A percentile compares a stretch with the other conserved stretches of the same genome.
Conservation (phyloP, 2,888 invertebrate species). For the Tortrix viridana region DNA sequence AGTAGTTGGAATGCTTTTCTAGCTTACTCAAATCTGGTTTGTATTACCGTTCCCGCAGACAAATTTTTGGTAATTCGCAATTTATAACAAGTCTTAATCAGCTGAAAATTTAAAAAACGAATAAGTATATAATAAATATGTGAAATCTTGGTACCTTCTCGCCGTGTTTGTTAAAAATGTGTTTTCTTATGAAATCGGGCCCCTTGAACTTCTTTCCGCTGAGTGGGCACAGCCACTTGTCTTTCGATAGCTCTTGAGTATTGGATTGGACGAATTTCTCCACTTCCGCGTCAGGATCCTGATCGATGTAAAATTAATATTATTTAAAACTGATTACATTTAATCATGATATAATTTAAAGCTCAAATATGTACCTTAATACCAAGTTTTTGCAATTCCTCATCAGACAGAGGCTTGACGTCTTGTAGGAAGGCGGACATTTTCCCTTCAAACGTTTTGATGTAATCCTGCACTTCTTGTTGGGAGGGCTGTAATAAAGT, state of each 20-base stretch:
- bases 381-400: slow-evolving; percentile 93
- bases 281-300: slow-evolving; percentile 88
- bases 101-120: no score
- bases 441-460: slow-evolving; percentile 94
- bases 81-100: no score
- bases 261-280: slow-evolving; percentile 98
- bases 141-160: slow-evolving; percentile 88
- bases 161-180: slow-evolving; percentile 98
- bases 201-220: slow-evolving; percentile 99
- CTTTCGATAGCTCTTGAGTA: slow-evolving; percentile 98
- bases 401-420: slow-evolving; percentile 87
- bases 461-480: slow-evolving; percentile 89
- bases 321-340: background rate
- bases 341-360: background rate
- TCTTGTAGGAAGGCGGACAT: slow-evolving; percentile 95
- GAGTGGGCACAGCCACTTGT: slow-evolving; percentile 99
- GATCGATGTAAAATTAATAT: background rate
- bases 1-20: no score
- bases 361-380: slow-evolving; percentile 83
- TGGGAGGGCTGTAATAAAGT: slow-evolving; percentile 82
- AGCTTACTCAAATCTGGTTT: background rate
- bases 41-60: background rate
- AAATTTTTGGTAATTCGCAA: no score
- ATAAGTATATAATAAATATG: background rate
- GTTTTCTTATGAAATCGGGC: slow-evolving; percentile 99